Evolutionary conservation across 2,113 vertebrate genomes (phyloP).

Genomic region (Mesembrinibis cayennensis): DNA sequence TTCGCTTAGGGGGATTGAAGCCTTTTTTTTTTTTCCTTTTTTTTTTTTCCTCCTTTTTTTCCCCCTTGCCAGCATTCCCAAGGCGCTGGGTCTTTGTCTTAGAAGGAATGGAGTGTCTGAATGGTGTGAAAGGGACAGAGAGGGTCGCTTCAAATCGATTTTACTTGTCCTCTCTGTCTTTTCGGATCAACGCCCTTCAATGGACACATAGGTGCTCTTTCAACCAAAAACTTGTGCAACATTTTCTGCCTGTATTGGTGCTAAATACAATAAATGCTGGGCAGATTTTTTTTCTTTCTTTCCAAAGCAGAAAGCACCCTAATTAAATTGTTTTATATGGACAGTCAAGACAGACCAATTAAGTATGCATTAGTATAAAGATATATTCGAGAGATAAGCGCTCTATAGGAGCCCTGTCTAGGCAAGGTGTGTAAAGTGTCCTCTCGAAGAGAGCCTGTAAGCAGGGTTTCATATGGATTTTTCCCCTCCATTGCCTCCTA

Average conservation of each 20-base stretch:
- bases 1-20: conserved; percentile 63
- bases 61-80: conserved; percentile 76
- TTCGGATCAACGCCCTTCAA: conserved; percentile 89
- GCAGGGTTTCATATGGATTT: conserved; percentile 57
- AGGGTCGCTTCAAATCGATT: conserved; percentile 89
- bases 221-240: conserved; percentile 88
- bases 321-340: conserved; percentile 85
- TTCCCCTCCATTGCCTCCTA: conserved; percentile 52
- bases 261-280: conserved; percentile 84
- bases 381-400: conserved; percentile 75
- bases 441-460: conserved; percentile 24
- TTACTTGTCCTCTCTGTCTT: conserved; percentile 87
- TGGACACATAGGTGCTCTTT: conserved; percentile 85
- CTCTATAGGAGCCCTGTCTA: conserved; percentile 48
- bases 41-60: not conserved
- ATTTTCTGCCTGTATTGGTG: conserved; percentile 85
- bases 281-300: conserved; percentile 71
- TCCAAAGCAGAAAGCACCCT: conserved; percentile 77
- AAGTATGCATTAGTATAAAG: conserved; percentile 81
- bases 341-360: conserved; percentile 79
- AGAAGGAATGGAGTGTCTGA: conserved; percentile 83
- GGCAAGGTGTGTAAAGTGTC: conserved; percentile 68
- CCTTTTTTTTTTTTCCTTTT: not conserved
- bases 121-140: conserved; percentile 86
- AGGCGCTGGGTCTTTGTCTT: conserved; percentile 82